Conservation (phyloP, 2,113 vertebrate species). For the Lynx canadensis region DNA sequence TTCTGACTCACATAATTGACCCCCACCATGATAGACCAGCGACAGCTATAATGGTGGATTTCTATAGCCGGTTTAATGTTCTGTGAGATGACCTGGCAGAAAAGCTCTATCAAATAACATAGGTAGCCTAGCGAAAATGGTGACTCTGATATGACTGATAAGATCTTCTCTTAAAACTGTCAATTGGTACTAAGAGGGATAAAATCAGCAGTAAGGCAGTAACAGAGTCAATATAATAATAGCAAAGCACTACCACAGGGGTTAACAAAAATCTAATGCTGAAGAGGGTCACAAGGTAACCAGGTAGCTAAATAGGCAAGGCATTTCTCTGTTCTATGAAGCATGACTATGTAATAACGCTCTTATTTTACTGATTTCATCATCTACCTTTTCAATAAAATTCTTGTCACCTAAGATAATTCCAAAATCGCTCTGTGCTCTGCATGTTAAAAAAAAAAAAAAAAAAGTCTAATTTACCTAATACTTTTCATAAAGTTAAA, state of each 20-base stretch:
- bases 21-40: not conserved
- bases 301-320: not conserved
- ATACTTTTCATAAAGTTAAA: conserved; percentile 31
- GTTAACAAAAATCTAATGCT: not conserved
- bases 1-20: not conserved
- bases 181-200: not conserved
- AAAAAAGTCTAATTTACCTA: not conserved
- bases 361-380: not conserved
- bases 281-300: not conserved
- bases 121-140: not conserved
- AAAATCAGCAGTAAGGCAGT: not conserved
- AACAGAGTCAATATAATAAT: not conserved
- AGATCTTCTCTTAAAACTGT: not conserved
- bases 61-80: not conserved
- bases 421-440: not conserved
- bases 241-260: not conserved
- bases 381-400: not conserved
- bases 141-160: not conserved
- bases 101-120: not conserved
- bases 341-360: not conserved
- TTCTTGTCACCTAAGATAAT: not conserved
- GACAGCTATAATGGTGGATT: not conserved
- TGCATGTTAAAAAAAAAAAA: not conserved
- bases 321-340: not conserved
- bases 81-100: not conserved